A percentile compares a stretch with the other conserved stretches of the same genome.
phyloP scores from a whole-genome alignment of 2,888 invertebrate genomes.

The Allacma fusca region DNA sequence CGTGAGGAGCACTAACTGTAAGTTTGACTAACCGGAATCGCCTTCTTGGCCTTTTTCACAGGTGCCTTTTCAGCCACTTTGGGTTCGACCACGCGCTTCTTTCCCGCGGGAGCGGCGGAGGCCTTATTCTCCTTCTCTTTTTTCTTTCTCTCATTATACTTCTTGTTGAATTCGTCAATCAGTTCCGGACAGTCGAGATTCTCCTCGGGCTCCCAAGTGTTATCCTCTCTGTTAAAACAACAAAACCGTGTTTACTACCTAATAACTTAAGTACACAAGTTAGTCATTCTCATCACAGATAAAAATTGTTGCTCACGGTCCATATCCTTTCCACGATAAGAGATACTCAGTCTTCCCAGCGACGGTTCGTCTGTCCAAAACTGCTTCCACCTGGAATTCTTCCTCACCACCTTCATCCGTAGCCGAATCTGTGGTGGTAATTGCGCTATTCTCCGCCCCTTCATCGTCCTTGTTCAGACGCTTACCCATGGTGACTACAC shows the following conservation, averaged over 20 bases:
- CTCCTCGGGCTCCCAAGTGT: constrained; percentile 52
- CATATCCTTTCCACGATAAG: constrained; percentile 37
- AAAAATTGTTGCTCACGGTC: constrained; percentile 31
- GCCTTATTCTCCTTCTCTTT: constrained; percentile 63
- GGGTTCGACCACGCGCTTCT: not conserved
- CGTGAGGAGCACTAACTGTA: too few relatives aligned
- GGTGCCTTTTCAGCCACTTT: constrained; percentile 30
- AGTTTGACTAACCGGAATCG: not conserved
- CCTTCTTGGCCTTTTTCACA: constrained; percentile 11
- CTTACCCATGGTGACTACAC: constrained; percentile 17
- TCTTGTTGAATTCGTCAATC: constrained; percentile 48
- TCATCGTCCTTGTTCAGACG: constrained; percentile 1
- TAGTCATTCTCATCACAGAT: not conserved
- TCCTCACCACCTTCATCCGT: constrained; percentile 25
- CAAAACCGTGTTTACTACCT: not conserved
- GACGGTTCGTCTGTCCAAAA: constrained; percentile 27
- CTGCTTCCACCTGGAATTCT: constrained; percentile 37
- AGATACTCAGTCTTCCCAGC: constrained; percentile 34
- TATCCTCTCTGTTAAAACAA: constrained; percentile 39
- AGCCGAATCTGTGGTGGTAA: not conserved
- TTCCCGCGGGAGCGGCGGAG: constrained; percentile 61
- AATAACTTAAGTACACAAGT: not conserved
- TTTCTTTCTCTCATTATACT: constrained; percentile 64
- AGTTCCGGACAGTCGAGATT: constrained; percentile 54
- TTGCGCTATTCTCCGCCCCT: constrained; percentile 8